phyloP scores from a whole-genome alignment of 2,797 vertebrate genomes.

The Ceryle rudis region DNA sequence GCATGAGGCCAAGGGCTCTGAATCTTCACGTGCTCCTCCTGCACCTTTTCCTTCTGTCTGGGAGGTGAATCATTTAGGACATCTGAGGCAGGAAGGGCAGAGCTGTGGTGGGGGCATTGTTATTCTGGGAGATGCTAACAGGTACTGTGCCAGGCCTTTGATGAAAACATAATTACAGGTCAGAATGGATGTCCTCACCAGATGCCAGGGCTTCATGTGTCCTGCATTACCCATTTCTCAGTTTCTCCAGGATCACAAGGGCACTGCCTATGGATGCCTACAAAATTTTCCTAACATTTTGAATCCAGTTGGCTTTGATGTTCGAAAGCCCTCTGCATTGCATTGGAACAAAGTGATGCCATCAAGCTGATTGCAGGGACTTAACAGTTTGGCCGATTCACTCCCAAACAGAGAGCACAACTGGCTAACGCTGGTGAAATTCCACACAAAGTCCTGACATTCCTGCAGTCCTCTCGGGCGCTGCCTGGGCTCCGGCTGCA shows the following conservation, averaged over 20 bases:
- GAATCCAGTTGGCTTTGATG: not conserved
- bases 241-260: not conserved
- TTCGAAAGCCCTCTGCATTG: not conserved
- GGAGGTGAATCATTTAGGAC: not conserved
- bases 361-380: not conserved
- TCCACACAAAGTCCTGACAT: slow-evolving; percentile 13
- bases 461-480: not conserved
- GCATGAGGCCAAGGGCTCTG: not conserved
- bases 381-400: not conserved
- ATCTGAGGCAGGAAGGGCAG: slow-evolving; percentile 17
- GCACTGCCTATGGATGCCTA: not conserved
- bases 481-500: slow-evolving; percentile 15
- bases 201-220: not conserved
- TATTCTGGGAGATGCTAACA: not conserved
- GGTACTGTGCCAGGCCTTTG: not conserved
- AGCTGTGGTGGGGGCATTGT: not conserved
- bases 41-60: slow-evolving; percentile 13
- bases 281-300: not conserved
- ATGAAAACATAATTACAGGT: slow-evolving; percentile 12
- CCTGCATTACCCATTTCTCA: not conserved
- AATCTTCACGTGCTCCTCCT: not conserved
- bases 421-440: slow-evolving; percentile 6
- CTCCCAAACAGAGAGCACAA: slow-evolving; percentile 1
- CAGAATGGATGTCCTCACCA: not conserved
- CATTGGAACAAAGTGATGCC: not conserved